These are phyloP conservation scores for Penaeus indicus DNA, from an alignment of 1,140 invertebrate species.

Conservation along the genomic window DNA sequence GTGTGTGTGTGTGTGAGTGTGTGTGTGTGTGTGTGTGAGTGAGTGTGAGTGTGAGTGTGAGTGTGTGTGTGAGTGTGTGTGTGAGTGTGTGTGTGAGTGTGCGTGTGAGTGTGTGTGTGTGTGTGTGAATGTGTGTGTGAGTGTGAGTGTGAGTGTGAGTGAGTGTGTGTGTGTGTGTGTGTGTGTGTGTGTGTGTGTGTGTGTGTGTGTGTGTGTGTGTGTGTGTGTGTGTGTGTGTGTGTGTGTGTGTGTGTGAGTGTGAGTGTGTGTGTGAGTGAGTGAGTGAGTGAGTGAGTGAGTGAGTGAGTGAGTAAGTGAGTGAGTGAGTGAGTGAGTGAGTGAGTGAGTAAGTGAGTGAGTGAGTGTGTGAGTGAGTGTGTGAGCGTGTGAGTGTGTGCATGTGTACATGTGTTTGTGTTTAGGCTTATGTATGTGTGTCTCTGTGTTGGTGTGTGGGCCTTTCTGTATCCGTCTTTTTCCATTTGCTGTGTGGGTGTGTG, in stretches of 20 bases:
- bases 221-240: not conserved
- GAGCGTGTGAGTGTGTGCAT: not conserved
- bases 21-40: not conserved
- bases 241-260: not conserved
- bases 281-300: not conserved
- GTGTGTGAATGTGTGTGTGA: not conserved
- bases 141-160: too few relatives aligned
- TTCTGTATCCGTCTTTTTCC: too few relatives aligned
- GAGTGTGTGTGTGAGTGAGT: too few relatives aligned
- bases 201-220: not conserved
- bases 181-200: not conserved
- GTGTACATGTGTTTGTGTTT: not conserved
- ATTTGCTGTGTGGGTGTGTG: too few relatives aligned
- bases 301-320: not conserved
- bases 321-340: not conserved
- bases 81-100: not conserved
- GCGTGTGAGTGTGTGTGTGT: too few relatives aligned
- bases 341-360: too few relatives aligned
- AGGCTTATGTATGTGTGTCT: too few relatives aligned
- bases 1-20: not conserved
- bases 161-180: too few relatives aligned
- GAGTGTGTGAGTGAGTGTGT: not conserved
- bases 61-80: not conserved
- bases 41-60: not conserved
- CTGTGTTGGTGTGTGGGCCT: too few relatives aligned